These are phyloP conservation scores for Delphinapterus leucas DNA, from an alignment of 2,113 vertebrate species.

Conservation along the genomic window DNA sequence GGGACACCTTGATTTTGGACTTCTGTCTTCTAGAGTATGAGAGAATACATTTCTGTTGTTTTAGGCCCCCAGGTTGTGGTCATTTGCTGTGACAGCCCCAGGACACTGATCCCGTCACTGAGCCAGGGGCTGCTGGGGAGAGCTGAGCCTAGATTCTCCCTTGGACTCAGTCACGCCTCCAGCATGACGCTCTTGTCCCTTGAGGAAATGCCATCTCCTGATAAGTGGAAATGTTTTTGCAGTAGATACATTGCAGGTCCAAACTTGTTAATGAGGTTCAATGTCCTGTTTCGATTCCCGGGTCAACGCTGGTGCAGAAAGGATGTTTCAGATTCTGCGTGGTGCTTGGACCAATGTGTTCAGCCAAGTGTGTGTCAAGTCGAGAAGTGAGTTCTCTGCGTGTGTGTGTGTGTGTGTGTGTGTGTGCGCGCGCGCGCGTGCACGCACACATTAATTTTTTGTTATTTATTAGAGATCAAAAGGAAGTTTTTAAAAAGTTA, in stretches of 20 bases:
- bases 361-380: not conserved
- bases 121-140: not conserved
- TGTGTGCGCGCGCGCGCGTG: not conserved
- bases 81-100: not conserved
- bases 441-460: not conserved
- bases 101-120: fast-evolving
- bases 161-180: not conserved
- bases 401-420: not conserved
- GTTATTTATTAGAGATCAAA: not conserved
- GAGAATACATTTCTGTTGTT: not conserved
- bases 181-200: not conserved
- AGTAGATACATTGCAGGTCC: not conserved
- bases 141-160: not conserved
- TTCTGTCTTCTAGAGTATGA: not conserved
- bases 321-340: not conserved
- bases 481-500: not conserved
- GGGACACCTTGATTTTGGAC: not conserved
- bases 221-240: not conserved
- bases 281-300: not conserved
- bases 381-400: not conserved
- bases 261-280: not conserved
- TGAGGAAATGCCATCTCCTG: conserved; percentile 12
- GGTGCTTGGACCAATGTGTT: not conserved
- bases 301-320: not conserved
- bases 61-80: not conserved